Conservation (phyloP, 2,113 vertebrate species). For the Melanotaenia duboulayi region DNA sequence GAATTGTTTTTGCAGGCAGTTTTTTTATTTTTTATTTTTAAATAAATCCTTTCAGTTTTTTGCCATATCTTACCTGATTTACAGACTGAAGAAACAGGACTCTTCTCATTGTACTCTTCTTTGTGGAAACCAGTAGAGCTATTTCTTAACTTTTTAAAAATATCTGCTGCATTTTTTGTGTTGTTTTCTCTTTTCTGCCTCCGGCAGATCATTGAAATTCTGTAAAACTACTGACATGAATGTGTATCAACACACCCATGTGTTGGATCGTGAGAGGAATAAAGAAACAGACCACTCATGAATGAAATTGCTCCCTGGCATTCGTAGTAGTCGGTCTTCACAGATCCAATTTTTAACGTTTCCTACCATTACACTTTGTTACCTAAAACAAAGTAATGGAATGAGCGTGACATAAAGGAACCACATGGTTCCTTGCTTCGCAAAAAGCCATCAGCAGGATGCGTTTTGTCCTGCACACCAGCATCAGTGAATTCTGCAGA, state of each 20-base stretch:
- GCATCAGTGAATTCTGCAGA: not conserved
- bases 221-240: not conserved
- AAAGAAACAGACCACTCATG: not conserved
- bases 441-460: not conserved
- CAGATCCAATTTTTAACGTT: not conserved
- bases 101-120: too few relatives aligned
- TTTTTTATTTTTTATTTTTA: too few relatives aligned
- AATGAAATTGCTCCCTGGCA: not conserved
- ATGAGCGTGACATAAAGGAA: not conserved
- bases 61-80: too few relatives aligned
- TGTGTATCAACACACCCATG: not conserved
- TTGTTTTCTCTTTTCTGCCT: not conserved
- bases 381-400: not conserved
- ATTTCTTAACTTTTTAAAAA: too few relatives aligned
- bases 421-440: conserved; percentile 2
- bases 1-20: too few relatives aligned
- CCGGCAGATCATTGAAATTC: conserved; percentile 3
- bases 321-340: not conserved
- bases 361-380: not conserved
- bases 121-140: too few relatives aligned
- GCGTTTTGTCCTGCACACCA: conserved; percentile 1
- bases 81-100: too few relatives aligned
- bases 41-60: too few relatives aligned
- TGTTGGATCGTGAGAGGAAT: not conserved
- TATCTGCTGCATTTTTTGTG: not conserved